Conservation (phyloP, 1,140 invertebrate genomes). For the Drosophila nasuta region DNA sequence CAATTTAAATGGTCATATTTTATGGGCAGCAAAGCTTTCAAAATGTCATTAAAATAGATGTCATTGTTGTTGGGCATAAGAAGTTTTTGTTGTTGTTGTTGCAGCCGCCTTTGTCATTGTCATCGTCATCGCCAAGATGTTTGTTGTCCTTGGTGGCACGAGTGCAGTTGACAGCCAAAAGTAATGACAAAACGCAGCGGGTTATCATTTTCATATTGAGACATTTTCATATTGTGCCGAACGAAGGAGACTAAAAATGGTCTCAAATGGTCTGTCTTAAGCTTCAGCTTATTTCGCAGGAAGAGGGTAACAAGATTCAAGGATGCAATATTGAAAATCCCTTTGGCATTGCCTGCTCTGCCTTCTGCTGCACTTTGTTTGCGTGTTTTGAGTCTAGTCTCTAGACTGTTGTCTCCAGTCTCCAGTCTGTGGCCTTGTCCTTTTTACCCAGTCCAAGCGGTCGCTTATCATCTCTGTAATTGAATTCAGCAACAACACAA, state of each 20-base stretch:
- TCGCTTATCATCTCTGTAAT: slow-evolving; percentile 56
- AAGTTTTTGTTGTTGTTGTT: slow-evolving; percentile 17
- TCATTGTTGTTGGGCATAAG: slow-evolving; percentile 38
- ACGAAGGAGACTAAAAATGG: not conserved
- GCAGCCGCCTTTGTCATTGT: slow-evolving; percentile 44
- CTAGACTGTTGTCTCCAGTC: not conserved
- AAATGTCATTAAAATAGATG: slow-evolving; percentile 80
- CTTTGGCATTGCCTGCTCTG: slow-evolving; percentile 35
- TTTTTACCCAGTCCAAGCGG: slow-evolving; percentile 10
- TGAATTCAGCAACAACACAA: slow-evolving; percentile 75
- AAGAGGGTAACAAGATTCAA: slow-evolving; percentile 38
- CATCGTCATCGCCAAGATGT: slow-evolving; percentile 3
- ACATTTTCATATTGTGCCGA: slow-evolving; percentile 52
- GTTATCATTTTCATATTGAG: slow-evolving; percentile 81
- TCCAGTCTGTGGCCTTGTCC: slow-evolving; percentile 8
- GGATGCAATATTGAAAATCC: slow-evolving; percentile 73
- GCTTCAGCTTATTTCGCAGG: not conserved
- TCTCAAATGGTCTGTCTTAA: not conserved
- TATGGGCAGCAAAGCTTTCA: slow-evolving; percentile 66
- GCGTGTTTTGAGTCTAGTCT: too few species aligned
- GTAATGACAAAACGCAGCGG: slow-evolving; percentile 81
- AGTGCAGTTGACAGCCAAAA: slow-evolving; percentile 75
- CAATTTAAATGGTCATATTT: slow-evolving; percentile 77
- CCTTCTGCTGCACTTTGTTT: slow-evolving; percentile 16
- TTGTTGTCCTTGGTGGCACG: slow-evolving; percentile 42